Base-by-base conservation (phyloP, 2,797 vertebrate species). In the Etheostoma nigrum region DNA sequence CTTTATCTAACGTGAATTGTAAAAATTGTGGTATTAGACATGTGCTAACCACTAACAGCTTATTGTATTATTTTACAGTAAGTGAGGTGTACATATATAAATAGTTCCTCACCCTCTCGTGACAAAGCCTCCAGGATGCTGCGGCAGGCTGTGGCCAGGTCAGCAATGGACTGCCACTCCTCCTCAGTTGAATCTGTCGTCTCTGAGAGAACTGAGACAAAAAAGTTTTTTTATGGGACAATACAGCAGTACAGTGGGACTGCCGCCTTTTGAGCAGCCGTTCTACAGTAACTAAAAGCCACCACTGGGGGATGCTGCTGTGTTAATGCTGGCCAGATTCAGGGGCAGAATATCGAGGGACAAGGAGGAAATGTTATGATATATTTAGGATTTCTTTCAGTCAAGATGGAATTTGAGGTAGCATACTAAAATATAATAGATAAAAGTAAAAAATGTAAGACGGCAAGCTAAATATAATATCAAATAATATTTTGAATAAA, bases 151-250 rank as follows among this genome's bases (percentile, higher is more conserved):
- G 95, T 94, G 11, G 96, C 96, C 60, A 98, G 93, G 85, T 97
- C 96, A 0, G 97, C 94, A 52, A 98, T 97, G 66, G 96, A 97
- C 91, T 96, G 96, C 97, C 97, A 98, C 88, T 98, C 97, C 9
- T 97, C 96, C 52, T 97, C 96, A 2, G 96, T 93, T 0, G 96
- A 94, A 25, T 97, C 96, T 19, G 95, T 91, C 0, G 95, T 96
- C 89, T 97, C 96, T 0, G 96, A 96, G 73, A 97, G 95, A 84
- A 97, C 96, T 97, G 83, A 62, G 61, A 79, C 25, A 19, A 59
- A 74, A 30, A 88, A 48, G 44, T 7, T 0, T 27, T 52, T 7
- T n/a, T 42, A 52, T 44, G n/a, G 33, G 15, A 51, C 23, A 67
- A 36, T 15, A 30, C 40, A 64, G 62, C 49, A 74, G 63, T 65